Conservation (phyloP, 2,797 vertebrate genomes). For the Aythya fuligula region DNA sequence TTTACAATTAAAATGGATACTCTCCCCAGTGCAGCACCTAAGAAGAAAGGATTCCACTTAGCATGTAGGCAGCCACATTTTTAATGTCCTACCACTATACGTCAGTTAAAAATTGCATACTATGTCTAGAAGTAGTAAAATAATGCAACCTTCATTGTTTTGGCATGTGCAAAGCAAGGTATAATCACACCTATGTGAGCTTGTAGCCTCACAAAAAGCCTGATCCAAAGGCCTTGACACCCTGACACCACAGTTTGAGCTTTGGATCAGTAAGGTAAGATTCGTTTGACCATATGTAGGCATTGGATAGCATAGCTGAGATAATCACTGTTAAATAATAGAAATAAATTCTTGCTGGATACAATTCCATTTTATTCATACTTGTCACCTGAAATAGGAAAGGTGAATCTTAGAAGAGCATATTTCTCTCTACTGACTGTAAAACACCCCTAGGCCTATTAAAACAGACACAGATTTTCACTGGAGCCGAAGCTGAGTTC, state of each 20-base stretch:
- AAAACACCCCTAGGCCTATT: not conserved
- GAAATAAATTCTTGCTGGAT: not conserved
- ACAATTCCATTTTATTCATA: not conserved
- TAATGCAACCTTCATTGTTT: not conserved
- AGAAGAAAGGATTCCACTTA: not conserved
- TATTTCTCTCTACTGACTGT: not conserved
- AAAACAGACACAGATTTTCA: not conserved
- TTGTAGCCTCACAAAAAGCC: not conserved
- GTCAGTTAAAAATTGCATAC: not conserved
- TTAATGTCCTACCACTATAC: not conserved
- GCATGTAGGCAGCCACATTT: not conserved
- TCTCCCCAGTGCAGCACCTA: not conserved
- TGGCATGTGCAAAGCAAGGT: not conserved
- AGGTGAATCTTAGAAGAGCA: not conserved
- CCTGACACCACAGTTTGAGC: not conserved
- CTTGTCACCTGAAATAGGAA: not conserved
- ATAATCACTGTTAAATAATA: not conserved
- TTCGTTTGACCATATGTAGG: not conserved
- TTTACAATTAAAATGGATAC: not conserved
- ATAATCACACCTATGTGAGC: not conserved
- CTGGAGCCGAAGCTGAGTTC: rapidly evolving
- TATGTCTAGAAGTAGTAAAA: not conserved
- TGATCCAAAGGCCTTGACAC: not conserved
- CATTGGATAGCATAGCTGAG: not conserved
- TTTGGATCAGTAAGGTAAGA: not conserved